Evolutionary conservation across 2,888 invertebrate species (phyloP).

Genomic region (Napeogenes inachia): DNA sequence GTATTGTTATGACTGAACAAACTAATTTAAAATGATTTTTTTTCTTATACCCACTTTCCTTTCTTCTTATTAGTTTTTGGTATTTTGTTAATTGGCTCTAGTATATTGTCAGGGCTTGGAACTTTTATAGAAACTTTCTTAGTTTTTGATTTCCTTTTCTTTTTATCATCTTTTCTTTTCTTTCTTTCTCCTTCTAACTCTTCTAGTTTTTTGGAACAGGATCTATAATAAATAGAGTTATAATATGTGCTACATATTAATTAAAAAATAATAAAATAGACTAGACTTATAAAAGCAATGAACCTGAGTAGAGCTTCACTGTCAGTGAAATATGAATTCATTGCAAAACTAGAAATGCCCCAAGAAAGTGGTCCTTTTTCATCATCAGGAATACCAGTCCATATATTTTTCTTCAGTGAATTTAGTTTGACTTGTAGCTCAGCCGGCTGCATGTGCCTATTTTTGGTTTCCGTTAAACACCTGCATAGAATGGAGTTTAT

Average conservation of each 20-base stretch:
- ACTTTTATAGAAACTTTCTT: slow-evolving; percentile 67
- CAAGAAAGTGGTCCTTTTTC: slow-evolving; percentile 80
- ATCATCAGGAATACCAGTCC: slow-evolving; percentile 80
- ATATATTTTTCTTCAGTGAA: slow-evolving; percentile 83
- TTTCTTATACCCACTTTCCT: slow-evolving; percentile 62
- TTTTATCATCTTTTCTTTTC: slow-evolving; percentile 63
- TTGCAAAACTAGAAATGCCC: slow-evolving; percentile 79
- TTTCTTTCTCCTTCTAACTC: slow-evolving; percentile 65
- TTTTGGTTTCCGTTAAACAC: slow-evolving; percentile 62
- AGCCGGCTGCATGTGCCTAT: slow-evolving; percentile 66
- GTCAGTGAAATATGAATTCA: slow-evolving; percentile 74
- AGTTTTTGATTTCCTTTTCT: slow-evolving; percentile 67
- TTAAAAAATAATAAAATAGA: background rate
- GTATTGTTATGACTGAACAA: background rate
- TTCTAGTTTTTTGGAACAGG: slow-evolving; percentile 81
- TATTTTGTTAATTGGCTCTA: slow-evolving; percentile 58
- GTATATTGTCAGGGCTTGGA: slow-evolving; percentile 60
- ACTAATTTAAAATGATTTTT: background rate
- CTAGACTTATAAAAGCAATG: background rate
- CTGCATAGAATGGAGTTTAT: slow-evolving; percentile 38
- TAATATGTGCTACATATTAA: background rate
- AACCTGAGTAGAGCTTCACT: slow-evolving; percentile 79
- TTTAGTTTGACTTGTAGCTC: slow-evolving; percentile 83
- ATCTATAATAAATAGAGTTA: slow-evolving; percentile 54
- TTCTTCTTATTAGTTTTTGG: slow-evolving; percentile 68